Evolutionary conservation across 2,888 invertebrate species (phyloP), one percentile per base, ranked within the genome.

Genomic region (Sinhomidia bicolor): DNA sequence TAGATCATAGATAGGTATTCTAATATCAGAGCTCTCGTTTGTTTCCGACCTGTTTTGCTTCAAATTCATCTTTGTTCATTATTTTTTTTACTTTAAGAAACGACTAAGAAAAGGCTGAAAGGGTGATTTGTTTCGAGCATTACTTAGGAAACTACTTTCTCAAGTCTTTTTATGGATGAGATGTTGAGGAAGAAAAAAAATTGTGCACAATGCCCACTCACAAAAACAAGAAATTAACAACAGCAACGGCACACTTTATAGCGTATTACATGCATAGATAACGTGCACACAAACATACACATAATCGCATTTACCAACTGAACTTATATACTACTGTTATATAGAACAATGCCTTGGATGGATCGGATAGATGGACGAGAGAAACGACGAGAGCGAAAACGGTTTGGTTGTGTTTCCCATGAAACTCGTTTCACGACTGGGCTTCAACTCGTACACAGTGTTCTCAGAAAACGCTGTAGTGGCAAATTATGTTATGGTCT

Each of bases 401-500:
- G 85, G 85, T 82, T 68, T 84, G 89, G 32, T 84, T 88, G 86
- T 89, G 89, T 83, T 86, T 89, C 86, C 76, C 86, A 89, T 87
- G 86, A 89, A 87, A 89, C 89, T 89, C 86, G 76, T 83, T 89
- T 89, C 83, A 89, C 86, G 89, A 89, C 89, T 89, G 89, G 88
- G 84, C 84, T 51, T 47, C 65, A 41, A 23, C 84, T 79, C 23
- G 44, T 26, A 32, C 36, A 57, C 20, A 79, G 44, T 84, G 4
- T 60, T 84, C 88, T 88, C 36, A 88, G 88, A 88, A 88, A 88
- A 88, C 29, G 84, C 57, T 36, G 36, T 36, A 36, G 36, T 36
- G n/a, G n/a, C n/a, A n/a, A n/a, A n/a, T n/a, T n/a, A n/a, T n/a
- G n/a, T n/a, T n/a, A n/a, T n/a, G n/a, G n/a, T n/a, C n/a, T n/a